Evolutionary conservation across 2,113 vertebrate species (phyloP).

Genomic region (Saguinus imperator): DNA sequence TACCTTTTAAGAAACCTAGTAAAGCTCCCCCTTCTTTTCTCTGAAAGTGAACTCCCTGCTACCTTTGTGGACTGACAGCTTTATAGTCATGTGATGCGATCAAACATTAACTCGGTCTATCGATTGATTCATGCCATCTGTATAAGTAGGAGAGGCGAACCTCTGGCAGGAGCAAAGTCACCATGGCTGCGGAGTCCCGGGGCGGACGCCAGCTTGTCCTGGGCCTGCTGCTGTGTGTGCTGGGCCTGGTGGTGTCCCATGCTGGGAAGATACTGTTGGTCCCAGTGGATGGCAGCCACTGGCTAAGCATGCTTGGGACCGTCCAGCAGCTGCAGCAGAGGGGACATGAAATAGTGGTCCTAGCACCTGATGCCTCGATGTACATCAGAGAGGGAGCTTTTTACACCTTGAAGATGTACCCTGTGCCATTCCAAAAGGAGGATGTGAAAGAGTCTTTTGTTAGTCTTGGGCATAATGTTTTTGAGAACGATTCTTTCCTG

Average conservation of each 20-base stretch:
- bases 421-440: conserved; percentile 82
- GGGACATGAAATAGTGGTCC: conserved; percentile 87
- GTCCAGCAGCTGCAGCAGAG: conserved; percentile 84
- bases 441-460: conserved; percentile 14
- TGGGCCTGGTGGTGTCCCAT: rapidly evolving
- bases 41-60: neutral
- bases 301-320: conserved; percentile 86
- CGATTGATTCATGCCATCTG: neutral
- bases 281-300: conserved; percentile 93
- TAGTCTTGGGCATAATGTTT: rapidly evolving
- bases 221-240: conserved; percentile 48
- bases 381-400: conserved; percentile 80
- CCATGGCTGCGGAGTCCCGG: rapidly evolving
- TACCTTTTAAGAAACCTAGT: neutral
- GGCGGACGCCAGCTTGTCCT: rapidly evolving
- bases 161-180: neutral
- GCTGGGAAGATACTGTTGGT: conserved; percentile 88
- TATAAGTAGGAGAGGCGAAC: neutral
- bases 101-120: conserved; percentile 62
- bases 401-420: conserved; percentile 79
- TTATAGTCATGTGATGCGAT: neutral
- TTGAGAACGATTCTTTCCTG: conserved; percentile 77
- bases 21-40: neutral
- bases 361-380: conserved; percentile 82
- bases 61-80: neutral